Base-by-base conservation (phyloP, 1,140 invertebrate genomes). In the Aphelenchoides besseyi region DNA sequence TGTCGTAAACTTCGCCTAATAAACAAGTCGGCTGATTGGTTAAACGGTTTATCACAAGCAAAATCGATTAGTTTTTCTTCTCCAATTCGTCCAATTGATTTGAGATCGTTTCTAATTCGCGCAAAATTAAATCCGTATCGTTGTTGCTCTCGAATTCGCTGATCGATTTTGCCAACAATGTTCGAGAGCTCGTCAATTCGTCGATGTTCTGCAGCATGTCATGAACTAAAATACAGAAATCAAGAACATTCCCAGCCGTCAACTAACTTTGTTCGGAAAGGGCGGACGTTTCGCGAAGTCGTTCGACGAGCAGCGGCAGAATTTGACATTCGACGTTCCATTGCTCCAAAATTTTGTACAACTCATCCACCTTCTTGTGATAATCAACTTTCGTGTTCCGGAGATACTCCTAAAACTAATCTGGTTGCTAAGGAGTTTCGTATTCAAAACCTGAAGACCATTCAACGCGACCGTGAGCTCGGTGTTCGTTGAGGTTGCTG, bases 71-170 rank as follows among this genome's bases (percentile, higher is more conserved):
- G n/a, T n/a, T n/a, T n/a, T n/a, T n/a, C n/a, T n/a, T n/a, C n/a
- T n/a, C n/a, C n/a, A n/a, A n/a, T n/a, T n/a, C n/a, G n/a, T n/a
- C n/a, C n/a, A n/a, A n/a, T n/a, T n/a, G n/a, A n/a, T n/a, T n/a
- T n/a, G n/a, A n/a, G n/a, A n/a, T n/a, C n/a, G n/a, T n/a, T n/a
- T n/a, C n/a, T n/a, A n/a, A n/a, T n/a, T n/a, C n/a, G n/a, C n/a
- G n/a, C n/a, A n/a, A n/a, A n/a, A n/a, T n/a, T n/a, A n/a, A n/a
- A n/a, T n/a, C n/a, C n/a, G n/a, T n/a, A n/a, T n/a, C n/a, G n/a
- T n/a, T n/a, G 92, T 23, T 23, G 41, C 41, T 48, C 41, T 48
- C 41, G 12, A 48, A 12, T 48, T 48, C 41, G 41, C 12, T 23
- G 12, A 23, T 23, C 41, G 41, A 12, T 23, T 48, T 48, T 23